These are phyloP conservation scores for Apeltes quadracus DNA, from an alignment of 2,113 vertebrate genomes.

Conservation along the genomic window DNA sequence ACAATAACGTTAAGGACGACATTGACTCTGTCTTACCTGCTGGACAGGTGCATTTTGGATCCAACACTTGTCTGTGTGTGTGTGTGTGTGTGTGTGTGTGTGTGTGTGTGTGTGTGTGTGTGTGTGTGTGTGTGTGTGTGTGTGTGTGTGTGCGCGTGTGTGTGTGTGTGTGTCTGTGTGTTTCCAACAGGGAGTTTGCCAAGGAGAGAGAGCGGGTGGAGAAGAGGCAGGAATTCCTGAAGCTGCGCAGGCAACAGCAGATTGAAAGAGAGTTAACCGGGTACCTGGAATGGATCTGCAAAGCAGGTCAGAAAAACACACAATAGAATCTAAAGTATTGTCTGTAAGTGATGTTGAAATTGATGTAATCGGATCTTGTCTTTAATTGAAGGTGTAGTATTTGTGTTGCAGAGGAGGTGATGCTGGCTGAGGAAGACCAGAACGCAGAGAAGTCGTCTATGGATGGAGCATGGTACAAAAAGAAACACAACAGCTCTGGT, in stretches of 20 bases:
- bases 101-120: constrained; percentile 33
- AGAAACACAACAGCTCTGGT: constrained; percentile 79
- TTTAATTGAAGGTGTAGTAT: neutral
- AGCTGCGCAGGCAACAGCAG: constrained; percentile 95
- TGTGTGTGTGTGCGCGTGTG: constrained; percentile 27
- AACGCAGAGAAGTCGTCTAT: constrained; percentile 92
- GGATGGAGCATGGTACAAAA: constrained; percentile 88
- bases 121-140: constrained; percentile 36
- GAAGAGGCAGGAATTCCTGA: constrained; percentile 94
- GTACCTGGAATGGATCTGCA: constrained; percentile 97
- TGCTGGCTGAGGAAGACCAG: constrained; percentile 97
- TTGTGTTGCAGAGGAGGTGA: constrained; percentile 91
- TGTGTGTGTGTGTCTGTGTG: constrained; percentile 36
- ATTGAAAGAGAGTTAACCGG: constrained; percentile 94
- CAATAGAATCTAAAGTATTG: neutral
- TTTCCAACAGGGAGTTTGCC: constrained; percentile 88
- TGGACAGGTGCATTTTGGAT: constrained; percentile 22
- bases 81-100: constrained; percentile 32
- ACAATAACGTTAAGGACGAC: constrained; percentile 5
- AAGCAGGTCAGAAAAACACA: constrained; percentile 86
- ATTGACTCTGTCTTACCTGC: constrained; percentile 8
- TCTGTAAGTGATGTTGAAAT: neutral
- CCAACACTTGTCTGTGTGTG: constrained; percentile 20
- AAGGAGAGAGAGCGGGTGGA: constrained; percentile 95
- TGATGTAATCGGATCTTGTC: neutral